phyloP scores from a whole-genome alignment of 1,140 invertebrate genomes.

The Zaprionus ghesquierei region DNA sequence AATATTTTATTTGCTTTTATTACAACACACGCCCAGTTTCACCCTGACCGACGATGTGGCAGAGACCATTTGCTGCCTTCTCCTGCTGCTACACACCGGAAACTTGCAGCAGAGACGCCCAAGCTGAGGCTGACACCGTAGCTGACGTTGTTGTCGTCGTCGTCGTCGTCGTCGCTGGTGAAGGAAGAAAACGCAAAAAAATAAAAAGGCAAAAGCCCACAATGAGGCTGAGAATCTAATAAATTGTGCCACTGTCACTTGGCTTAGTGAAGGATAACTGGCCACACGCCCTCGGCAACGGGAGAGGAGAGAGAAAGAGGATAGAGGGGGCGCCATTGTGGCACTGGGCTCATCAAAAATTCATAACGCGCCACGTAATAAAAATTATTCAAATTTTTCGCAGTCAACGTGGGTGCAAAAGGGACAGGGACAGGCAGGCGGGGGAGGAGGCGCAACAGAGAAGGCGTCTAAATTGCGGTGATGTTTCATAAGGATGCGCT shows the following conservation, averaged over 20 bases:
- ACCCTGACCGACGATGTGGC: slow-evolving; percentile 36
- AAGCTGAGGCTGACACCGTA: slow-evolving; percentile 39
- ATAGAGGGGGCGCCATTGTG: slow-evolving; percentile 2
- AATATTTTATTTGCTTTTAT: slow-evolving; percentile 81
- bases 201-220: slow-evolving; percentile 35
- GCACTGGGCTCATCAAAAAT: slow-evolving; percentile 74
- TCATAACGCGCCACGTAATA: slow-evolving; percentile 81
- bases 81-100: slow-evolving; percentile 38
- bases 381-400: slow-evolving; percentile 82
- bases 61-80: not conserved
- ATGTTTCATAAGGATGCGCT: slow-evolving; percentile 70
- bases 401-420: slow-evolving; percentile 34
- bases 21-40: slow-evolving; percentile 68
- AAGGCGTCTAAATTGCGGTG: slow-evolving; percentile 73
- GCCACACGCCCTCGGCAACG: slow-evolving; percentile 54
- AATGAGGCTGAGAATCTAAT: slow-evolving; percentile 78
- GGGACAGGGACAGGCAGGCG: not conserved
- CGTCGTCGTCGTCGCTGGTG: slow-evolving; percentile 16
- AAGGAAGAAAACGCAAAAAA: slow-evolving; percentile 17
- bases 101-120: slow-evolving; percentile 72
- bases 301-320: slow-evolving; percentile 3
- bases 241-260: slow-evolving; percentile 81
- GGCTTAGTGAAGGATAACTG: slow-evolving; percentile 81
- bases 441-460: slow-evolving; percentile 10
- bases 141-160: slow-evolving; percentile 47